Evolutionary conservation across 2,113 vertebrate species (phyloP), one percentile per base, ranked within the genome.

Genomic region (Bubalus kerabau): DNA sequence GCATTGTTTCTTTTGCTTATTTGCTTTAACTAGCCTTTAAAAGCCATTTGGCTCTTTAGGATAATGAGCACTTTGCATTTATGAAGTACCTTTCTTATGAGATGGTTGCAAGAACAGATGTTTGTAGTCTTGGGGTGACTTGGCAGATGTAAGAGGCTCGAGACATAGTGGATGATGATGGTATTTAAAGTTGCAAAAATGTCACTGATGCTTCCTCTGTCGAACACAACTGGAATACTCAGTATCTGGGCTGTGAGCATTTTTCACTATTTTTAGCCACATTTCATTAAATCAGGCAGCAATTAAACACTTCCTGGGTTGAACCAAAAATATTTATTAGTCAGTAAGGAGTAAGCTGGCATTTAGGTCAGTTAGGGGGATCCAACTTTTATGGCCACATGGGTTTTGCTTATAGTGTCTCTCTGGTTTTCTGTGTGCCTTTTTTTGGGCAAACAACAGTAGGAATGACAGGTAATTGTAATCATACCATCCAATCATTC

Each of bases 1-100:
- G 88, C 87, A 43, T 76, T 95, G 57, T 46, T 87, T 92, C 78
- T 89, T 71, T 91, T 96, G 83, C 90, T 97, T 96, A 87, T 98
- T 98, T 98, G 80, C 97, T 98, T 98, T 98, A 98, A 87, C 96
- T 97, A 97, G 87, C 94, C 84, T 98, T 98, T 98, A 97, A 98
- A 98, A 98, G 97, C 88, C 96, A 91, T 95, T 98, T 98, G 97
- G 97, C 97, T 98, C 98, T 98, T 98, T 83, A 60, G 91, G 96
- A 95, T 98, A 98, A 97, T 98, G 96, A 98, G 97, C 60, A 88
- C 96, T 98, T 95, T 98, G 97, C 98, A 98, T 98, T 98, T 96
- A 85, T 98, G 26, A 98, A 98, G 96, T 95, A 57, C 97, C 64
- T 98, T 98, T 98, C 98, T 98, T 98, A 96, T 40, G 88, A 98